Evolutionary conservation across 2,113 vertebrate species (phyloP), one percentile per base, ranked within the genome.

Genomic region (Austrofundulus limnaeus): DNA sequence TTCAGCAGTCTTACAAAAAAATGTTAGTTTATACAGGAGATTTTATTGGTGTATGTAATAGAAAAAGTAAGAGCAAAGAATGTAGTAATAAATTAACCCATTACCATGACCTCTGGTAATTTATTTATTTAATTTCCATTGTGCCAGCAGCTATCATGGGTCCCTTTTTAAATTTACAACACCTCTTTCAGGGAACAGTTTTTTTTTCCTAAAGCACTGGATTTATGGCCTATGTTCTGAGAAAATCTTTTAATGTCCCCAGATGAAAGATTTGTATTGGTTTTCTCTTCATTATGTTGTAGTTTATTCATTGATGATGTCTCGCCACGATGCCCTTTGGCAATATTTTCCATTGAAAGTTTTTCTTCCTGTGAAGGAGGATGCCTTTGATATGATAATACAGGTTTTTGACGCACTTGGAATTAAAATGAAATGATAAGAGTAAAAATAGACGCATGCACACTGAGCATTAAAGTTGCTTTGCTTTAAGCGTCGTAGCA

Each of bases 351-450:
- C 58, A 69, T 65, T 86, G 74, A 82, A 85, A 54, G 78, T 67
- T 77, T 77, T 83, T 72, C 63, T 76, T 76, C 46, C 50, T 56
- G 62, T 61, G 61, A 83, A 73, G 69, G 63, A 67, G 55, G 50
- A 61, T 68, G 45, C 59, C 72, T 87, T 90, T 88, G 82, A 89
- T 87, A 85, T 89, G 82, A 85, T 87, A 82, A 85, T 83, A 43
- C 20, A 8, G 0, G 77, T 67, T 72, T 76, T 41, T 64, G 58
- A 21, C 25, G 79, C 51, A 85, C 81, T 68, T 77, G 56, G 81
- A 61, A 75, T 59, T 58, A 52, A 74, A 70, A 79, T 77, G 58
- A 68, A 80, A 65, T 70, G 52, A 46, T 70, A 47, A 0, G 45
- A 60, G 66, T 77, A 77, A 51, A 60, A 61, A 60, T 70, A 69